A percentile compares a stretch with the other conserved stretches of the same genome.
Conservation (phyloP, 2,113 vertebrate species). For the Oreochromis aureus region DNA sequence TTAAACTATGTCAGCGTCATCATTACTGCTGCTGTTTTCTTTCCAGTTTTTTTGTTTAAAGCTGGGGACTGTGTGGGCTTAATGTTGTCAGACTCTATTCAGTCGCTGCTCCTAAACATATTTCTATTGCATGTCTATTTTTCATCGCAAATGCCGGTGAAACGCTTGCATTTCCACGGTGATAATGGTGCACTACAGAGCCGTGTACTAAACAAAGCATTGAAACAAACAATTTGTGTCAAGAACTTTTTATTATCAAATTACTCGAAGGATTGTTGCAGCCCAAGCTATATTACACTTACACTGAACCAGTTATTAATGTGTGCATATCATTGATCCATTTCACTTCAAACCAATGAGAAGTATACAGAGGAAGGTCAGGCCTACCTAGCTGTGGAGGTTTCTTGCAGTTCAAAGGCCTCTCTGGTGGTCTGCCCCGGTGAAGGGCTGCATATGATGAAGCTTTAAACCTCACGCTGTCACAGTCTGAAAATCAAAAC, state of each 20-base stretch:
- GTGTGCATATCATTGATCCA: not conserved
- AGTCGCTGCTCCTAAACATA: not conserved
- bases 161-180: not conserved
- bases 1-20: not conserved
- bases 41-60: not conserved
- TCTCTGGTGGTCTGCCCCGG: conserved; percentile 94
- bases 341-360: not conserved
- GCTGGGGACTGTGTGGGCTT: not conserved
- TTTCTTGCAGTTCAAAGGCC: conserved; percentile 80
- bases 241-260: not conserved
- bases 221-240: not conserved
- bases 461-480: conserved; percentile 80
- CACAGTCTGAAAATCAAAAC: conserved; percentile 78
- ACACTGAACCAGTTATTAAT: not conserved
- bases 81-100: not conserved
- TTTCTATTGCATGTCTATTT: not conserved
- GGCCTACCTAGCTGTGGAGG: conserved; percentile 82
- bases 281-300: not conserved
- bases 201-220: not conserved
- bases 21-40: not conserved
- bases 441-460: conserved; percentile 94
- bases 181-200: not conserved
- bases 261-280: not conserved
- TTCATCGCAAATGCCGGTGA: not conserved
- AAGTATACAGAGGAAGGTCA: not conserved